Base-by-base conservation (phyloP, 2,113 vertebrate species). In the Aplodontia rufa region DNA sequence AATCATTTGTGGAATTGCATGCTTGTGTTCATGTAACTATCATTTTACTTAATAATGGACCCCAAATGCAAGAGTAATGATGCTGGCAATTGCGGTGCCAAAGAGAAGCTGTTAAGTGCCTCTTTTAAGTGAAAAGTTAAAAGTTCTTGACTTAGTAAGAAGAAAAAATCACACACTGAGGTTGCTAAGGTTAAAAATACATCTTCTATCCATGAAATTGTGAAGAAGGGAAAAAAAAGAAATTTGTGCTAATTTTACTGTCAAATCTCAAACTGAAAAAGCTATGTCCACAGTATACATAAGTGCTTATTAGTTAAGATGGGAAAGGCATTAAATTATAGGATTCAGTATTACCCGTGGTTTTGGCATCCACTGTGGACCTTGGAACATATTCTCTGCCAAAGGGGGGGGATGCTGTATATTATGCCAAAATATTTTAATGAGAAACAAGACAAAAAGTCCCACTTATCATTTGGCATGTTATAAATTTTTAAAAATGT, bases 341-440 rank as follows among this genome's bases (percentile, higher is more conserved):
- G 19, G 28, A 13, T 26, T 84, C 62, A 69, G 37, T n/a, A 58
- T 24, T 75, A 40, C 11, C 24, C 24, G 19, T 7, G 45, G 47
- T 37, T 85, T 55, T 32, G 37, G 42, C 40, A 55, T 45, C 47
- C 22, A 7, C 51, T 78, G 1, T 68, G 40, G 32, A 58, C 69
- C 49, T 79, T 93, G 32, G 35, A 45, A 64, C 8, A 17, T 45
- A 53, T 53, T 74, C 32, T 24, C 60, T 76, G 71, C 58, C 47
- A 55, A 92, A 72, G 79, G 49, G 5, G 6, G 49, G 30, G 37
- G 24, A 51, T 32, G 35, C 19, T 85, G 37, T 28, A 69, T 87
- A 55, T 26, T 75, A 68, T 83, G n/a, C 16, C 30, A 95, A 94
- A 94, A 95, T 74, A 55, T 83, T 95, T 96, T 87, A 93, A 47